Conservation (phyloP, 2,113 vertebrate genomes). For the Psammodynastes pulverulentus region DNA sequence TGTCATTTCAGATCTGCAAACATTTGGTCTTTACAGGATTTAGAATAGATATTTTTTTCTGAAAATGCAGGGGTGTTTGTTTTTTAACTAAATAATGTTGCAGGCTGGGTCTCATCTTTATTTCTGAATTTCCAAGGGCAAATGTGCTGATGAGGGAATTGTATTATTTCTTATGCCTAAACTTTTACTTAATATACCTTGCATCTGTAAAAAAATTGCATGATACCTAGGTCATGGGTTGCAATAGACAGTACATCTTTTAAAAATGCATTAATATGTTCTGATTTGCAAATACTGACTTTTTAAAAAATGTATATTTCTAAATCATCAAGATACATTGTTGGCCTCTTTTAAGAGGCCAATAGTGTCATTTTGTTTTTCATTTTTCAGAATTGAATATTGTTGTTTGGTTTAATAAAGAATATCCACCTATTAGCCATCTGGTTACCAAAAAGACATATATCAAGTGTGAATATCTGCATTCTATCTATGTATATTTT, state of each 20-base stretch:
- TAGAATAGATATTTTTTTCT: not conserved
- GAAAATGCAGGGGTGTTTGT: not conserved
- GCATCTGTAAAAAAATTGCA: not conserved
- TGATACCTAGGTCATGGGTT: not conserved
- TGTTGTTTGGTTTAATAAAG: not conserved
- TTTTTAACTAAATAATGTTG: not conserved
- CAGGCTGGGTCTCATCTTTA: not conserved
- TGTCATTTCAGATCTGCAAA: not conserved
- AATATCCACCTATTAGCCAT: not conserved
- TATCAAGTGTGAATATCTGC: not conserved
- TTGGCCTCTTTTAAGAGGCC: not conserved
- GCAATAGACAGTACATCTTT: not conserved
- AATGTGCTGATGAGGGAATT: not conserved
- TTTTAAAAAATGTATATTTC: too few species aligned
- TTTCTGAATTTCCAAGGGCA: not conserved
- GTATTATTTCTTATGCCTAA: not conserved
- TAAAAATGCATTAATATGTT: not conserved
- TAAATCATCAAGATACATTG: not conserved
- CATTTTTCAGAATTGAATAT: not conserved
- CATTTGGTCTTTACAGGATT: not conserved
- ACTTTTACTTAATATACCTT: not conserved
- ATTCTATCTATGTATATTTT: not conserved
- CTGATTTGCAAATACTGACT: not conserved
- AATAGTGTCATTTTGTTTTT: not conserved
- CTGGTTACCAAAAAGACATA: not conserved